phyloP scores from a whole-genome alignment of 2,888 invertebrate genomes.

The Erebia epiphron region DNA sequence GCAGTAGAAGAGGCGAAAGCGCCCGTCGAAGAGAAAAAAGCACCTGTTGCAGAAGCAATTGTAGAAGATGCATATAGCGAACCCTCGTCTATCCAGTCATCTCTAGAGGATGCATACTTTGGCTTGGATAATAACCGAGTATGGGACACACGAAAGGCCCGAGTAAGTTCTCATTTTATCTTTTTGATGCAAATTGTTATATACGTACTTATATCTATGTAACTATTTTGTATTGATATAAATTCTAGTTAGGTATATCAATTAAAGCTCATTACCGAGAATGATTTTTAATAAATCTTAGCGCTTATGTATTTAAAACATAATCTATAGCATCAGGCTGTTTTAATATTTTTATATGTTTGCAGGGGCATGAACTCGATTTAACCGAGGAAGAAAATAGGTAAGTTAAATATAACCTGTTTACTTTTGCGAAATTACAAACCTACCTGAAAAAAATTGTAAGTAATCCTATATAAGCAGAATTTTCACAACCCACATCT shows the following conservation, averaged over 20 bases:
- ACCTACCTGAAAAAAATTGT: background rate
- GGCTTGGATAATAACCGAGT: constrained; percentile 25
- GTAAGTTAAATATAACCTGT: constrained; percentile 22
- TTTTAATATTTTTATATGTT: constrained; percentile 3
- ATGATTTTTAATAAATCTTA: background rate
- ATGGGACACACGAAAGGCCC: constrained; percentile 7
- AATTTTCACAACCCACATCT: too few species aligned
- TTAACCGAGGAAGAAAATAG: constrained; percentile 38
- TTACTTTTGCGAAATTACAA: background rate
- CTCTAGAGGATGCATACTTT: constrained; percentile 21
- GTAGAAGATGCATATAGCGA: constrained; percentile 7
- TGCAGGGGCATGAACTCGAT: constrained; percentile 25
- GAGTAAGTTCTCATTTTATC: background rate
- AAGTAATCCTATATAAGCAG: too few species aligned
- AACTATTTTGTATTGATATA: too few species aligned
- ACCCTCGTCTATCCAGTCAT: constrained; percentile 12
- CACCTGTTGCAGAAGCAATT: background rate
- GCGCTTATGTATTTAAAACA: background rate
- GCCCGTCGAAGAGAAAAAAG: constrained; percentile 20
- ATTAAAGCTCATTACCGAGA: too few species aligned
- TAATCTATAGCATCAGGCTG: background rate
- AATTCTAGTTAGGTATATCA: too few species aligned
- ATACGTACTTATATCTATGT: background rate
- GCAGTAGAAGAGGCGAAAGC: constrained; percentile 26
- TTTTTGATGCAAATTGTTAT: background rate